A percentile compares a stretch with the other conserved stretches of the same genome.
Conservation (phyloP, 2,888 invertebrate species). For the Eristalinus sepulchralis region DNA sequence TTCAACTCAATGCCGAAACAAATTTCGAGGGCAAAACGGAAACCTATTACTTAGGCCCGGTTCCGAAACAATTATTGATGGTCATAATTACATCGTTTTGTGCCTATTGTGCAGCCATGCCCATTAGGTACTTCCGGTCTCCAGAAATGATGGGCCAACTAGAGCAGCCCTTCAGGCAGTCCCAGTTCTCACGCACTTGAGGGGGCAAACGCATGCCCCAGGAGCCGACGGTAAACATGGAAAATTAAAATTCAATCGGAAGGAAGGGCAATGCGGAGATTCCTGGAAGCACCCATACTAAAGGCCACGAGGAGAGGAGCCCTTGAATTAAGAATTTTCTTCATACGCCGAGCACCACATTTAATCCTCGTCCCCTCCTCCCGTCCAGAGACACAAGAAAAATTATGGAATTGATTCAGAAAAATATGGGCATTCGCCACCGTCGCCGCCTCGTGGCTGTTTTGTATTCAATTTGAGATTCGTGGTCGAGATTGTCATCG, state of each 20-base stretch:
- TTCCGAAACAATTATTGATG: not conserved
- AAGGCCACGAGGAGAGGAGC: not conserved
- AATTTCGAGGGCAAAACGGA: no score
- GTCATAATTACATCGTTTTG: not conserved
- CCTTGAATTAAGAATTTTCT: conserved; percentile 16
- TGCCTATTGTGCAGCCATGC: not conserved
- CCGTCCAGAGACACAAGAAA: conserved; percentile 35
- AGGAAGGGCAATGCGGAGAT: not conserved
- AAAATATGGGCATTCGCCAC: conserved; percentile 68
- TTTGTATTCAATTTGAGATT: conserved; percentile 72
- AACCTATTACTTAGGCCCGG: not conserved
- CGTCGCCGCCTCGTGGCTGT: conserved; percentile 59
- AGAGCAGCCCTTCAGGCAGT: not conserved
- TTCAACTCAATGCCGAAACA: no score
- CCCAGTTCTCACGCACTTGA: not conserved
- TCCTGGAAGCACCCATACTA: conserved; percentile 17
- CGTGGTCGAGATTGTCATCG: conserved; percentile 70
- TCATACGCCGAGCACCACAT: conserved; percentile 15
- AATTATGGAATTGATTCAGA: conserved; percentile 70
- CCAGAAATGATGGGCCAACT: not conserved
- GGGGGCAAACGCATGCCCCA: not conserved
- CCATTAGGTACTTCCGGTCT: not conserved
- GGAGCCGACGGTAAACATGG: not conserved
- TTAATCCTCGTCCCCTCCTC: conserved; percentile 18
- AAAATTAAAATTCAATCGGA: conserved; percentile 25